Evolutionary conservation across 1,140 invertebrate species (phyloP).

Genomic region (Archegozetes longisetosus): DNA sequence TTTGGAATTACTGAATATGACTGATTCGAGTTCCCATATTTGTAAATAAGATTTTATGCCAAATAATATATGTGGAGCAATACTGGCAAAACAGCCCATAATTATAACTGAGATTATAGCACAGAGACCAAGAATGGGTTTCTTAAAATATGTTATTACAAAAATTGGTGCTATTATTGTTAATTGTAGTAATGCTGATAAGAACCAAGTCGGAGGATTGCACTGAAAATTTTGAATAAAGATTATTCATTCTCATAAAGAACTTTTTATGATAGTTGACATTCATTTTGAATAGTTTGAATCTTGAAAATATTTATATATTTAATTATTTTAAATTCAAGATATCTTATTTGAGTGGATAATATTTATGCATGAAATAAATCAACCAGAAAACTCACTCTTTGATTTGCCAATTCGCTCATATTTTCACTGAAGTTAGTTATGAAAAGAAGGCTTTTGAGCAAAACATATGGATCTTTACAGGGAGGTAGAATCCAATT

Average conservation of each 20-base stretch:
- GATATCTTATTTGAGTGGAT: too few species aligned
- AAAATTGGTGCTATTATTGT: conserved; percentile 1
- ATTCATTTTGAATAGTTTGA: too few species aligned
- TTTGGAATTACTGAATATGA: not conserved
- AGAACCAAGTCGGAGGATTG: conserved; percentile 9
- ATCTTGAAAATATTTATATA: not conserved
- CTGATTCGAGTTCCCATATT: not conserved
- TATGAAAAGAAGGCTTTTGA: not conserved
- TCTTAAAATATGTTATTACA: not conserved
- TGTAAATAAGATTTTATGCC: not conserved
- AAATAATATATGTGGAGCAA: not conserved
- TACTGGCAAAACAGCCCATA: conserved; percentile 5
- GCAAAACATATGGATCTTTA: not conserved
- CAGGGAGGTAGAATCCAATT: not conserved
- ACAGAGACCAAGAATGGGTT: not conserved
- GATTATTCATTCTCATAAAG: not conserved
- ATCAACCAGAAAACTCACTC: not conserved
- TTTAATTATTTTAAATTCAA: too few species aligned
- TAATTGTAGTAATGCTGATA: conserved; percentile 12
- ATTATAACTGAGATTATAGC: not conserved
- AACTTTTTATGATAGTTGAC: too few species aligned
- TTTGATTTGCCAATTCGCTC: not conserved
- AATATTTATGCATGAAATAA: too few species aligned
- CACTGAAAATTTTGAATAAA: not conserved
- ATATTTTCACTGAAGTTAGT: not conserved